Base-by-base conservation (phyloP, 2,888 invertebrate genomes). In the Atrina japonica region DNA sequence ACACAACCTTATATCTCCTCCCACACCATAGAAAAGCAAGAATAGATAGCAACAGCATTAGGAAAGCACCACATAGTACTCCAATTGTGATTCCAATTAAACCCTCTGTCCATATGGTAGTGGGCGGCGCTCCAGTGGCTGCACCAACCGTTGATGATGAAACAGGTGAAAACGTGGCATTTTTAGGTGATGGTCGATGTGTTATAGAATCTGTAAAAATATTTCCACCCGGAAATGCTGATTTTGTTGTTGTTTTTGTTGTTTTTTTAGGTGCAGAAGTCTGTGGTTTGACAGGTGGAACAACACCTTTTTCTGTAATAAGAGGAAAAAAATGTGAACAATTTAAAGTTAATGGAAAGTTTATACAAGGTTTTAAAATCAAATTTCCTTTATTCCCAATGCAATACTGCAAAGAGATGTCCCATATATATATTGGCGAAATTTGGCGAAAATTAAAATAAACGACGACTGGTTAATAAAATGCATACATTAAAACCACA, bases 1-100 rank as follows among this genome's bases (percentile, higher is more conserved):
- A 70, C 70, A 60, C 61, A 60, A 66, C 58, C 43, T 29, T 60
- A 49, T 70, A 66, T 47, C 70, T 49, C 55, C 70, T 60, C 47
- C 58, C 60, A 40, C 66, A 66, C 70, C 70, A 70, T 41, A 70
- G 41, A 14, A 65, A 53, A 16, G 65, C 70, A 29, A 70, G 29
- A 27, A 55, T 40, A 29, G 66, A 55, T 40, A 70, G 40, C 21
- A 70, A 59, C 1, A 66, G 21, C 35, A 68, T 61, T 29, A 68
- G 55, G 40, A 68, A 68, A 18, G 55, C 68, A 25, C 68, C 68
- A 25, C 61, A 55, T 29, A 68, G 35, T 7, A 61, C 61, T 7
- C 61, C 68, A 18, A 55, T 45, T n/a, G 68, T 68, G 25, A 68
- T 43, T 3, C 47, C 68, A 41, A 68, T 47, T 16, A 68, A 11